Evolutionary conservation across 2,888 invertebrate genomes (phyloP).

Genomic region (Zygogramma bicolorata): DNA sequence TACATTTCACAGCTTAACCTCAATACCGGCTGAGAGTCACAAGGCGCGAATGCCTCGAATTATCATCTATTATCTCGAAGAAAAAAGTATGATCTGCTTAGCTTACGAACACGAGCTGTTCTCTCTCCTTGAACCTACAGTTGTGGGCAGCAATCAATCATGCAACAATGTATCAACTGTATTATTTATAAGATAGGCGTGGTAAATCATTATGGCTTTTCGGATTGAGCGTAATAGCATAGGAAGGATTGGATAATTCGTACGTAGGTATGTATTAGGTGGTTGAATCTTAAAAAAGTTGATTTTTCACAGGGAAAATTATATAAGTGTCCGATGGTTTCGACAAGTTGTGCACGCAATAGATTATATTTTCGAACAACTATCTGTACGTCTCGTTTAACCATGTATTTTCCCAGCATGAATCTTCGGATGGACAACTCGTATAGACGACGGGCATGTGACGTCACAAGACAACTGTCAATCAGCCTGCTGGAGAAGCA

Average conservation of each 20-base stretch:
- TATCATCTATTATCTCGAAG: background rate
- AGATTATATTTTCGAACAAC: background rate
- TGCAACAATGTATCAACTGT: constrained; percentile 31
- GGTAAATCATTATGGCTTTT: constrained; percentile 29
- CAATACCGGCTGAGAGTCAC: background rate
- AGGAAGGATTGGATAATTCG: background rate
- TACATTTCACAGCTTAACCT: background rate
- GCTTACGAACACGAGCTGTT: background rate
- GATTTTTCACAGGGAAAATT: background rate
- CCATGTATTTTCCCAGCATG: background rate
- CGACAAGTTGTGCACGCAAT: background rate
- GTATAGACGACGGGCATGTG: too few species aligned
- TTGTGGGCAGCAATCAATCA: constrained; percentile 38
- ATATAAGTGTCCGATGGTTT: background rate
- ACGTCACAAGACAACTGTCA: too few species aligned
- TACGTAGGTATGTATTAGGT: background rate
- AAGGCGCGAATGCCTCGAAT: background rate
- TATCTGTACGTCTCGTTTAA: background rate
- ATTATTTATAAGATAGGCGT: constrained; percentile 32
- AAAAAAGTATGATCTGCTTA: background rate
- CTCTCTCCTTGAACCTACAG: constrained; percentile 30
- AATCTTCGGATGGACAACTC: background rate
- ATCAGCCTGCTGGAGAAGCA: too few species aligned
- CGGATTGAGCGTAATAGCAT: background rate
- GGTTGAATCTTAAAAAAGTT: background rate